phyloP scores from a whole-genome alignment of 2,797 vertebrate genomes.

The Aldrovandia affinis region DNA sequence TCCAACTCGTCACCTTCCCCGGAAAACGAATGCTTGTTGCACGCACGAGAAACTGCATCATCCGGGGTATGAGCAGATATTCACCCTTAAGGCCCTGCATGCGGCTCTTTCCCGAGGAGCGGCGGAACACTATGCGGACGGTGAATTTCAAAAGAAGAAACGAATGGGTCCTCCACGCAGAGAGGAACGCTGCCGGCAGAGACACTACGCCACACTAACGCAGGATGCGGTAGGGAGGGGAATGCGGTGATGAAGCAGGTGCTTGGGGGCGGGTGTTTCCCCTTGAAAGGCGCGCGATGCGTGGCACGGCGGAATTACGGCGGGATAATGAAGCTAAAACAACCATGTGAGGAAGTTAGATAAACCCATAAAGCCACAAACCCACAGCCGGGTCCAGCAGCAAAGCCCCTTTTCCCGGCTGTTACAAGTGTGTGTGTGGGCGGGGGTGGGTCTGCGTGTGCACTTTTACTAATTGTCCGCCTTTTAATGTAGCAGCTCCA shows the following conservation, averaged over 20 bases:
- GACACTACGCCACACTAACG: not conserved
- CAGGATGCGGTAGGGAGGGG: not conserved
- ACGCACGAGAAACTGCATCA: not conserved
- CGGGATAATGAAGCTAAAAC: conserved; percentile 39
- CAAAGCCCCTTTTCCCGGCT: conserved; percentile 49
- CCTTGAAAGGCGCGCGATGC: not conserved
- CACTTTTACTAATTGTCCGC: not conserved
- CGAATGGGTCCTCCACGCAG: not conserved
- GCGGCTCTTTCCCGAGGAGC: not conserved
- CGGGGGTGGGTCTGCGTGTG: conserved; percentile 27
- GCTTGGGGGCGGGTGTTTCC: not conserved
- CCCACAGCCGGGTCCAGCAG: conserved; percentile 55
- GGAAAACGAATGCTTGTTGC: not conserved
- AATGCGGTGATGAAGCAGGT: not conserved
- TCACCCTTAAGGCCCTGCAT: not conserved
- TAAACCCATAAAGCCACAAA: conserved; percentile 58
- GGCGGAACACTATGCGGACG: not conserved
- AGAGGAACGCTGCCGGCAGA: not conserved
- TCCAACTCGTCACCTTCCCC: not conserved
- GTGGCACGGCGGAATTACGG: not conserved
- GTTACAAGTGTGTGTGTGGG: conserved; percentile 49
- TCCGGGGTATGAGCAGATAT: not conserved
- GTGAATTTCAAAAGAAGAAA: not conserved
- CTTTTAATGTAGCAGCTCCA: not conserved
- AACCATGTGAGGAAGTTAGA: conserved; percentile 58